These are phyloP conservation scores for Catajapyx aquilonaris DNA, from an alignment of 1,140 invertebrate genomes.

Conservation along the genomic window DNA sequence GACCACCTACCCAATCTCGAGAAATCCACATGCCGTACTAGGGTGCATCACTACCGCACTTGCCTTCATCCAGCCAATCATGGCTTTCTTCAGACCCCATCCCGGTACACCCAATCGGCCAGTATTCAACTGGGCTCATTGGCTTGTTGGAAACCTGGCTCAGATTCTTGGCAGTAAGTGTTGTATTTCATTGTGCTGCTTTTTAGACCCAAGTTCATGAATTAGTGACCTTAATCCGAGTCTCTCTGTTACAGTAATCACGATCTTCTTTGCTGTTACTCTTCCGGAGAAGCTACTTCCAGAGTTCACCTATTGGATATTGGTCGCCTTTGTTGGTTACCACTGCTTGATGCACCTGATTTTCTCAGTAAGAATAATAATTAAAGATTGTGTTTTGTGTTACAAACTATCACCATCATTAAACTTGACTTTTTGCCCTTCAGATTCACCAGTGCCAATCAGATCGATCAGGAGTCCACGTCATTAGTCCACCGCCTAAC, in stretches of 20 bases:
- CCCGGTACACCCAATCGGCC: conserved; percentile 56
- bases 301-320: conserved; percentile 62
- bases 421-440: conserved; percentile 6
- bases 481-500: conserved; percentile 7
- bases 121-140: conserved; percentile 88
- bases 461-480: background rate
- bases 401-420: conserved; percentile 11
- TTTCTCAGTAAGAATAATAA: conserved; percentile 47
- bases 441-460: conserved; percentile 2
- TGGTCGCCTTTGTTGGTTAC: conserved; percentile 71
- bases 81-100: conserved; percentile 66
- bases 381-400: conserved; percentile 9
- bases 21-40: conserved; percentile 62
- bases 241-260: conserved; percentile 48
- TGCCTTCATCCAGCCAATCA: conserved; percentile 70
- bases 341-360: conserved; percentile 75
- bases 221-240: too few relatives aligned
- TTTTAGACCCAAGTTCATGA: too few relatives aligned
- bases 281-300: conserved; percentile 66
- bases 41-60: conserved; percentile 54
- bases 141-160: conserved; percentile 76
- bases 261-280: conserved; percentile 77
- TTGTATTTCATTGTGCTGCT: too few relatives aligned
- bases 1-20: conserved; percentile 30
- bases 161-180: conserved; percentile 73